Evolutionary conservation across 2,113 vertebrate species (phyloP).

Genomic region (Meriones unguiculatus): DNA sequence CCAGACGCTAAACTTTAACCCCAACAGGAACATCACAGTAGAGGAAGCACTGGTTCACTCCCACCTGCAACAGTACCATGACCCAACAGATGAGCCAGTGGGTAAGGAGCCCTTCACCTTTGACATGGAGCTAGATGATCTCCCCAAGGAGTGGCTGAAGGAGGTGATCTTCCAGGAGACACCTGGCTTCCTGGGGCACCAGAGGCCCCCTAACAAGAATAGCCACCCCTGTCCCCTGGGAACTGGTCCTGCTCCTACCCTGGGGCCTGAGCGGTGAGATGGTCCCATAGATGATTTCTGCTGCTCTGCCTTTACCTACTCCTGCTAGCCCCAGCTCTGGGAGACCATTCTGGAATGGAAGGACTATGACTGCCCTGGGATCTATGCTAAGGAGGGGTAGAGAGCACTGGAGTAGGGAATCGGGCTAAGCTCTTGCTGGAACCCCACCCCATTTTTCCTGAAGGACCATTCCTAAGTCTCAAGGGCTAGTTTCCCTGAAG

Average conservation of each 20-base stretch:
- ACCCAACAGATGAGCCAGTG: slow-evolving; percentile 90
- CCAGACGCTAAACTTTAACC: slow-evolving; percentile 95
- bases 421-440: slow-evolving; percentile 10
- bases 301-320: slow-evolving; percentile 55
- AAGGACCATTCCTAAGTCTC: slow-evolving; percentile 76
- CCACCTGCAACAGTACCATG: slow-evolving; percentile 96
- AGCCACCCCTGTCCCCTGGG: neutral
- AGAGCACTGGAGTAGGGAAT: neutral
- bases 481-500: slow-evolving; percentile 77
- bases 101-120: slow-evolving; percentile 93
- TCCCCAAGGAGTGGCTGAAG: slow-evolving; percentile 94
- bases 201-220: slow-evolving; percentile 77
- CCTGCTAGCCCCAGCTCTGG: slow-evolving; percentile 46
- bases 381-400: neutral
- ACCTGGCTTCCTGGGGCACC: slow-evolving; percentile 89
- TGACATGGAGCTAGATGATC: slow-evolving; percentile 93
- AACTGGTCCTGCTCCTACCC: slow-evolving; percentile 73
- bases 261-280: slow-evolving; percentile 7
- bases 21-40: slow-evolving; percentile 93
- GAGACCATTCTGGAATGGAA: slow-evolving; percentile 55
- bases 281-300: slow-evolving; percentile 36
- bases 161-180: slow-evolving; percentile 95
- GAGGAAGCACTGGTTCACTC: slow-evolving; percentile 93
- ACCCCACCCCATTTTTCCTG: slow-evolving; percentile 43
- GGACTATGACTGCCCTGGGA: slow-evolving; percentile 33